These are phyloP conservation scores for Muscicapa adusta DNA, from an alignment of 2,113 vertebrate species.

Conservation along the genomic window DNA sequence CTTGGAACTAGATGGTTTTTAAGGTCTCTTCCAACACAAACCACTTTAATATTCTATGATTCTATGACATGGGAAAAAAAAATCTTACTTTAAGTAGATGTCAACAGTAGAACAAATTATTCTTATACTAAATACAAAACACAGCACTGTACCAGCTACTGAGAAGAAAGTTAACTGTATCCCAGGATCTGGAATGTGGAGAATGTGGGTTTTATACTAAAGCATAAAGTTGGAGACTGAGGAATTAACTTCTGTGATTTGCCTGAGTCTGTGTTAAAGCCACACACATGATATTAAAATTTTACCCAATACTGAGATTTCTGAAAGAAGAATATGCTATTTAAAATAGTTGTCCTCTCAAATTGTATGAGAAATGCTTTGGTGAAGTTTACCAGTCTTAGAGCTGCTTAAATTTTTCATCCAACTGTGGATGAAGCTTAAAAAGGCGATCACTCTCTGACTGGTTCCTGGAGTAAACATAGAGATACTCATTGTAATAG, in stretches of 20 bases:
- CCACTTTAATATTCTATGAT: background rate
- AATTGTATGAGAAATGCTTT: conserved; percentile 1
- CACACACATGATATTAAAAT: background rate
- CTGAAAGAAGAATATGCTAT: background rate
- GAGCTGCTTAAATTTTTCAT: conserved; percentile 30
- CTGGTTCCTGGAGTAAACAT: background rate
- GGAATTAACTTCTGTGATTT: background rate
- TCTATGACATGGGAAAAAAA: background rate
- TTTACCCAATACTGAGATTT: background rate
- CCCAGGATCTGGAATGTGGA: background rate
- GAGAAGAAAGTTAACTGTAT: background rate
- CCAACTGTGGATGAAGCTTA: conserved; percentile 16
- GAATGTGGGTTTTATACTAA: background rate
- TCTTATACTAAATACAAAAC: background rate
- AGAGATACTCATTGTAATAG: background rate
- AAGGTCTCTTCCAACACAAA: background rate
- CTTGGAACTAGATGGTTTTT: background rate
- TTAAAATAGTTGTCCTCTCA: background rate
- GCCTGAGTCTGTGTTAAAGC: background rate
- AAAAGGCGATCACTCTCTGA: background rate
- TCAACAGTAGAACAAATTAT: background rate
- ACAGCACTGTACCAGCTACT: background rate
- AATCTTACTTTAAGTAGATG: background rate
- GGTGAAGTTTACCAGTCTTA: background rate
- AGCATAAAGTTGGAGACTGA: background rate